phyloP scores from a whole-genome alignment of 2,888 invertebrate genomes.

The Melolontha melolontha region DNA sequence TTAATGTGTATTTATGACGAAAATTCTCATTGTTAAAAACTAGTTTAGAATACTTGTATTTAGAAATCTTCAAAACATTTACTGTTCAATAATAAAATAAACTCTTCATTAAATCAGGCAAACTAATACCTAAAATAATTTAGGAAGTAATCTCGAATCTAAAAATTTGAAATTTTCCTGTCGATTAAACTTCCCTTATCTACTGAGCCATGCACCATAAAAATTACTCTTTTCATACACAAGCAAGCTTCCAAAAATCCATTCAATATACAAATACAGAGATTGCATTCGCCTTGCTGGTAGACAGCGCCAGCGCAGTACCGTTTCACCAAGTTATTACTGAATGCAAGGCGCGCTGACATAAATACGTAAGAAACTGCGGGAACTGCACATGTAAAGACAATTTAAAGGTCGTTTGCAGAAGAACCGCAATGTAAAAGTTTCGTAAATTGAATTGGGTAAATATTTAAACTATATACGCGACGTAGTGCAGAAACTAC shows the following conservation, averaged over 20 bases:
- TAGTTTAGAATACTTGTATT: too few species aligned
- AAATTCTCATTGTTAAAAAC: too few species aligned
- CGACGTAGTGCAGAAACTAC: background rate
- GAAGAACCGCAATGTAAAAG: slow-evolving; percentile 32
- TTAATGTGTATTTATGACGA: too few species aligned
- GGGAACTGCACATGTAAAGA: slow-evolving; percentile 28
- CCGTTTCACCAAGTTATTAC: slow-evolving; percentile 6
- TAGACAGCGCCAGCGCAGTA: slow-evolving; percentile 1
- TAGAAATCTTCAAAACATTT: too few species aligned
- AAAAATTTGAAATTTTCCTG: slow-evolving; percentile 27
- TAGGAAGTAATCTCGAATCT: background rate
- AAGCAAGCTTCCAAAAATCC: background rate
- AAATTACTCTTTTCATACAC: slow-evolving; percentile 23
- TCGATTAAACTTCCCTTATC: slow-evolving; percentile 28
- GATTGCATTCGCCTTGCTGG: slow-evolving; percentile 12
- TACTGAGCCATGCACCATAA: slow-evolving; percentile 15
- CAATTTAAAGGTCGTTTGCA: slow-evolving; percentile 38
- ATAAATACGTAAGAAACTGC: slow-evolving; percentile 19
- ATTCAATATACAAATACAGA: slow-evolving; percentile 29
- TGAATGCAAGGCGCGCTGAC: slow-evolving; percentile 18
- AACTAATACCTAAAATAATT: background rate
- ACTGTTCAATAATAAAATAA: too few species aligned
- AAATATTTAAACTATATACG: slow-evolving; percentile 29
- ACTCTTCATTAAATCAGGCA: too few species aligned
- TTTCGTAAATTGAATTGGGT: slow-evolving; percentile 37